These are phyloP conservation scores for Gallinago jamesoni DNA, from an alignment of 2,113 vertebrate genomes.

Conservation along the genomic window DNA sequence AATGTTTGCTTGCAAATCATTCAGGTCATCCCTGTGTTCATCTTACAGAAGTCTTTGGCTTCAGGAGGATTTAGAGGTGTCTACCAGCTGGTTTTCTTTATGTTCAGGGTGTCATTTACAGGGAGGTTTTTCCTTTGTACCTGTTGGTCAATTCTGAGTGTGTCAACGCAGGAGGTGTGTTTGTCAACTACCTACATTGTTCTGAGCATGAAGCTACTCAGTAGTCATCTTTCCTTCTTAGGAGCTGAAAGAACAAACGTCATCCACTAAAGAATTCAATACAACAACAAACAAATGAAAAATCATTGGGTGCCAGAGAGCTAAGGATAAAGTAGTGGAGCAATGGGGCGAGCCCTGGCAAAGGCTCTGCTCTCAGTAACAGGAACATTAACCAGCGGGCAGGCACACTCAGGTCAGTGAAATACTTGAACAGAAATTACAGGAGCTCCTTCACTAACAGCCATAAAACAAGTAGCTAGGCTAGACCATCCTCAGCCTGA, in stretches of 20 bases:
- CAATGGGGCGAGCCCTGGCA: background rate
- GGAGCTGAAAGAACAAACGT: background rate
- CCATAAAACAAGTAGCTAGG: background rate
- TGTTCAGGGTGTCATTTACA: background rate
- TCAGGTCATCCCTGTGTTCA: background rate
- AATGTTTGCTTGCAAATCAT: background rate
- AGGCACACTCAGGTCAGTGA: background rate
- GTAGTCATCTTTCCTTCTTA: background rate
- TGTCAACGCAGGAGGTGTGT: background rate
- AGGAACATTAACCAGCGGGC: background rate
- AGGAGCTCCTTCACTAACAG: background rate
- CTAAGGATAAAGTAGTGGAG: background rate
- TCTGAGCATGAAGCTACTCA: background rate
- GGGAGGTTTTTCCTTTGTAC: background rate
- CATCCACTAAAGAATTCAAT: background rate
- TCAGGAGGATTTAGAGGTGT: background rate
- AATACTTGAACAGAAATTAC: background rate
- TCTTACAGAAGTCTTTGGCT: background rate
- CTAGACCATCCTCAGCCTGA: background rate
- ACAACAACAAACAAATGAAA: background rate
- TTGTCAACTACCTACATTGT: background rate
- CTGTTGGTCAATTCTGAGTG: background rate
- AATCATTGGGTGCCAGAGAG: background rate
- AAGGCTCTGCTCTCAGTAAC: background rate
- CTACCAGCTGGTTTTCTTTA: background rate